Conservation (phyloP, 1,140 invertebrate species). For the Palaemon carinicauda region DNA sequence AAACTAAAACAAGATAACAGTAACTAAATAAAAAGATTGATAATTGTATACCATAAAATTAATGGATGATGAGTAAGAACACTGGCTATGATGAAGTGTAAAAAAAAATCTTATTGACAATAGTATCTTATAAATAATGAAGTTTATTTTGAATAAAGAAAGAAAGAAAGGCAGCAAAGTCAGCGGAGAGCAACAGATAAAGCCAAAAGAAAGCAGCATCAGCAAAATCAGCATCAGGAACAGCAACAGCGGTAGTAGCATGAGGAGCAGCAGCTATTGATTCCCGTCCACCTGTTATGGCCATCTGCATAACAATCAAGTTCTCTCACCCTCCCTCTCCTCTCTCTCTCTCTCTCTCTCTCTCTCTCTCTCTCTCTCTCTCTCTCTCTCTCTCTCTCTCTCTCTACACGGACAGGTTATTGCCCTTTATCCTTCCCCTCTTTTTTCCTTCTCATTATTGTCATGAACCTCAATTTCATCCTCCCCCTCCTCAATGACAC, state of each 20-base stretch:
- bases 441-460: neutral
- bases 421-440: too few relatives aligned
- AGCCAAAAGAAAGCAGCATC: neutral
- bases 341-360: neutral
- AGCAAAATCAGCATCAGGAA: neutral
- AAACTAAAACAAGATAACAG: too few relatives aligned
- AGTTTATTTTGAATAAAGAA: neutral
- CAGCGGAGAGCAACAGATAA: neutral
- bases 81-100: too few relatives aligned
- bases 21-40: too few relatives aligned
- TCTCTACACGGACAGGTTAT: neutral
- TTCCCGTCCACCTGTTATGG: constrained; percentile 55
- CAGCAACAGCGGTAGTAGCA: neutral
- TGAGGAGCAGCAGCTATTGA: constrained; percentile 40
- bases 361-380: neutral
- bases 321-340: constrained; percentile 25
- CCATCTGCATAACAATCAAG: constrained; percentile 55
- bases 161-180: neutral
- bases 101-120: too few relatives aligned
- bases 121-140: too few relatives aligned
- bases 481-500: too few relatives aligned
- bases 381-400: neutral
- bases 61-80: too few relatives aligned
- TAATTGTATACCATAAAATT: too few relatives aligned
- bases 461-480: neutral